Conservation (phyloP, 2,888 invertebrate genomes). For the Trichogramma dendrolimi region DNA sequence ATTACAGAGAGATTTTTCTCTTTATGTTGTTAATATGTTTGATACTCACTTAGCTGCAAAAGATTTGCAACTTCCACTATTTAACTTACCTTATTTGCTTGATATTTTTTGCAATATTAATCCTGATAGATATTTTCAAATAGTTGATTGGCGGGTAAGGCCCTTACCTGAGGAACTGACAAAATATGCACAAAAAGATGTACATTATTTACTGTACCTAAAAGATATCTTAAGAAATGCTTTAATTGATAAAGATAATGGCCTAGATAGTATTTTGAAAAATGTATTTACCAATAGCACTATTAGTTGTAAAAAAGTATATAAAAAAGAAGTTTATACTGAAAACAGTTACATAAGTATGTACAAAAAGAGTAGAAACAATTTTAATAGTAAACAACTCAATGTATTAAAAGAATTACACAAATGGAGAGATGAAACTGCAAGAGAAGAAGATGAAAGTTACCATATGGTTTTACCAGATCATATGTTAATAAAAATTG, state of each 20-base stretch:
- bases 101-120: slow-evolving; percentile 72
- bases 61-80: slow-evolving; percentile 64
- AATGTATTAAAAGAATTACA: slow-evolving; percentile 77
- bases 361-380: slow-evolving; percentile 71
- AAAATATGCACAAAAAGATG: slow-evolving; percentile 87
- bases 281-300: slow-evolving; percentile 72
- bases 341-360: slow-evolving; percentile 72
- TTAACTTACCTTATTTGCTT: slow-evolving; percentile 76
- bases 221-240: slow-evolving; percentile 76
- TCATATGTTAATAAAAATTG: slow-evolving; percentile 89
- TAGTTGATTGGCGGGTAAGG: slow-evolving; percentile 64
- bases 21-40: slow-evolving; percentile 95
- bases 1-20: slow-evolving; percentile 91
- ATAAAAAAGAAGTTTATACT: slow-evolving; percentile 69
- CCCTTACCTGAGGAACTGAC: slow-evolving; percentile 80
- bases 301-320: slow-evolving; percentile 72
- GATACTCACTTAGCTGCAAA: slow-evolving; percentile 90
- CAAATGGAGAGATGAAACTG: slow-evolving; percentile 82
- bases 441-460: slow-evolving; percentile 88
- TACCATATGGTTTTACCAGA: slow-evolving; percentile 88
- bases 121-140: slow-evolving; percentile 85
- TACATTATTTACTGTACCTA: slow-evolving; percentile 88
- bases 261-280: slow-evolving; percentile 62
- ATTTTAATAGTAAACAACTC: slow-evolving; percentile 81
- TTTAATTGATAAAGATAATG: slow-evolving; percentile 64